A percentile compares a stretch with the other conserved stretches of the same genome.
These are phyloP conservation scores for Colius striatus DNA, from an alignment of 2,113 vertebrate genomes.

Conservation along the genomic window DNA sequence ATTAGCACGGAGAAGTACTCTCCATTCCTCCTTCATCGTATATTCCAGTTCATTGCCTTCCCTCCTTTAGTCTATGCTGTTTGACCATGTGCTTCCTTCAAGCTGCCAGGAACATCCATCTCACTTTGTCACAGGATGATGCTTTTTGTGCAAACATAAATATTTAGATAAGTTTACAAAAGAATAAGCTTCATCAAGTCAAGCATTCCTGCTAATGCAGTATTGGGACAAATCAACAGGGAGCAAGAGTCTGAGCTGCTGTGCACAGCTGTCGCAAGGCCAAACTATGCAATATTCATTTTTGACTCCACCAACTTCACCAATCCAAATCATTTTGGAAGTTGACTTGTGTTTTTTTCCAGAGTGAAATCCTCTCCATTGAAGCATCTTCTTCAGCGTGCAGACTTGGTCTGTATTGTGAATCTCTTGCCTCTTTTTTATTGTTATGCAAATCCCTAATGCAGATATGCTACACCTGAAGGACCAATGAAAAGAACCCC, in stretches of 20 bases:
- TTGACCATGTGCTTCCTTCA: neutral
- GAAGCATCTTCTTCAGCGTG: neutral
- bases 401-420: neutral
- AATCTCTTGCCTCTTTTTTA: neutral
- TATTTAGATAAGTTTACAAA: constrained; percentile 56
- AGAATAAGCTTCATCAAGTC: neutral
- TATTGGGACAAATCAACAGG: neutral
- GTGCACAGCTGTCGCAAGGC: constrained; percentile 27
- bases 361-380: neutral
- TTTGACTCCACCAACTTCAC: neutral
- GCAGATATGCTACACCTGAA: neutral
- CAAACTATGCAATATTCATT: neutral
- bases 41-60: neutral
- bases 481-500: neutral
- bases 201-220: neutral
- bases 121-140: constrained; percentile 12
- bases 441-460: neutral
- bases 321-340: constrained; percentile 14
- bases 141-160: constrained; percentile 9
- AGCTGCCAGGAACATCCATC: neutral
- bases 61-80: neutral
- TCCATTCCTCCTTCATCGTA: neutral
- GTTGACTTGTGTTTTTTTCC: neutral
- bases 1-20: neutral
- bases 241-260: neutral